Evolutionary conservation across 1,140 invertebrate species (phyloP), one percentile per base, ranked within the genome.

Genomic region (Hylaeus anthracinus): DNA sequence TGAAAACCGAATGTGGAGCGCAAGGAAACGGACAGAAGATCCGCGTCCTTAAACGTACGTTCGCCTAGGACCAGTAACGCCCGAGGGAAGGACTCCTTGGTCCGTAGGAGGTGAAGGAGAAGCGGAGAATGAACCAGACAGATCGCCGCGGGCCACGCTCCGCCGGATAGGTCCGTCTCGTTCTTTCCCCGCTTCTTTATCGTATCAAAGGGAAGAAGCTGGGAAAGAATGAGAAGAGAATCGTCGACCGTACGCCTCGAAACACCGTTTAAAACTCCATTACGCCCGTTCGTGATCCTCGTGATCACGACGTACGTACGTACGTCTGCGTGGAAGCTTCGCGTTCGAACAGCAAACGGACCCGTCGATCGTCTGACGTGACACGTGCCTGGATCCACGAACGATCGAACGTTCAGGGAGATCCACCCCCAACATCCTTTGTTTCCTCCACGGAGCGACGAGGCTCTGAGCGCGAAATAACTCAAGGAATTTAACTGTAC

Each of bases 201-300:
- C 85, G 84, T 86, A 86, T 86, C 84, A 86, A 86, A 86, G 69
- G n/a, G 60, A 79, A 83, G 60, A 72, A 65, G 64, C 61, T 64
- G 73, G 69, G 67, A 60, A 76, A 60, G 53, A 78, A 74, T 48
- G 75, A 73, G 72, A 78, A 63, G 67, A 76, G 78, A 72, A 75
- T 85, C 79, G 70, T 76, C 77, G 85, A 55, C 79, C 76, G 82
- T 87, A 83, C 78, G 77, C 77, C 86, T 83, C 73, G 80, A 81
- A 88, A 72, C 80, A 85, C 83, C 86, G 81, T 87, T 88, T 88
- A 88, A 88, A 88, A 88, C 86, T 88, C 86, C 86, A 88, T 88
- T 88, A 88, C 71, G 86, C 70, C 61, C 67, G 63, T 77, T 61
- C 84, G 85, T 86, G 85, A 87, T 87, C 55, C 65, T 15, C 60